Conservation (phyloP, 2,888 invertebrate genomes). For the Drosophila quinaria region DNA sequence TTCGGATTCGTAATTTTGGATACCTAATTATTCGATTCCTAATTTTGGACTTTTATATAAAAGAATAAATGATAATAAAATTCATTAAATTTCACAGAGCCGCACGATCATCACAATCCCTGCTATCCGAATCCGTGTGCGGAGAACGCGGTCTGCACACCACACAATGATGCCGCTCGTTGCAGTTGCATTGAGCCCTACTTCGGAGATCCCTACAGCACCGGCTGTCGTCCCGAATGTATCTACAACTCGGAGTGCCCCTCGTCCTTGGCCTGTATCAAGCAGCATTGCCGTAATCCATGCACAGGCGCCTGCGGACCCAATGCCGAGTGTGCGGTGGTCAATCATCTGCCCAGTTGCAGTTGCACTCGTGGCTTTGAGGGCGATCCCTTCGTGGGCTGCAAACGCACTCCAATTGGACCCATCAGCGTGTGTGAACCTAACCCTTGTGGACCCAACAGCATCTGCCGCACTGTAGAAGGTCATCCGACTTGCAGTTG, state of each 20-base stretch:
- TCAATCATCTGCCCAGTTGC: constrained; percentile 93
- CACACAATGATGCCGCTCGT: constrained; percentile 89
- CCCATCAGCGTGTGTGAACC: constrained; percentile 89
- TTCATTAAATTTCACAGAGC: constrained; percentile 51
- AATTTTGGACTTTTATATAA: too few species aligned
- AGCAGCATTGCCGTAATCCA: constrained; percentile 94
- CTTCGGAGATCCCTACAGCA: constrained; percentile 94
- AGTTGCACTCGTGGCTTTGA: constrained; percentile 91
- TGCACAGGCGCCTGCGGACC: constrained; percentile 94
- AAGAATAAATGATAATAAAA: not conserved
- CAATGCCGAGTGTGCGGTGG: constrained; percentile 93
- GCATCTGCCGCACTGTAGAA: constrained; percentile 90
- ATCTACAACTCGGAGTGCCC: constrained; percentile 93
- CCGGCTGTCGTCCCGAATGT: constrained; percentile 95
- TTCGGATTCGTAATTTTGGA: too few species aligned
- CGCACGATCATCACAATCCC: constrained; percentile 85
- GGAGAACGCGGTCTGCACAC: constrained; percentile 92
- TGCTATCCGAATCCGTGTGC: constrained; percentile 94
- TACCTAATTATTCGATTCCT: too few species aligned
- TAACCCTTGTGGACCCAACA: constrained; percentile 92
- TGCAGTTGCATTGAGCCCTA: constrained; percentile 96
- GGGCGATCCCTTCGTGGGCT: constrained; percentile 94
- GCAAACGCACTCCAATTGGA: constrained; percentile 87
- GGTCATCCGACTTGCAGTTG: constrained; percentile 92
- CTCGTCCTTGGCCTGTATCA: constrained; percentile 91